Percentiles rank a stretch among this genome's conserved stretches.
Conservation (phyloP, 2,888 invertebrate species). For the Coelinius sp. region DNA sequence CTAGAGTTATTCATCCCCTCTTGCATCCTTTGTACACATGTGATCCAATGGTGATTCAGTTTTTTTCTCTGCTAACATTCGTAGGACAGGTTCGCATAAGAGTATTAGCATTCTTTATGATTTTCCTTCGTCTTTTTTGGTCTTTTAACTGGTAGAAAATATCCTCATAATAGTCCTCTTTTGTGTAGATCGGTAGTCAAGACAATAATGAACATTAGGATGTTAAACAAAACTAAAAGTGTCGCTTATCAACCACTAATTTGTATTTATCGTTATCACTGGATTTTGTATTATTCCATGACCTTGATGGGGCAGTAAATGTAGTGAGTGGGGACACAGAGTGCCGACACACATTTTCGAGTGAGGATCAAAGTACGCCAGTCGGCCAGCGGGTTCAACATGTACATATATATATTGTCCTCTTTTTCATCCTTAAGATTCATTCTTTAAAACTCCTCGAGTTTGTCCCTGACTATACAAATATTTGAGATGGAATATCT, state of each 20-base stretch:
- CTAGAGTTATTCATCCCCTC: not conserved
- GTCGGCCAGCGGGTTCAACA: slow-evolving; percentile 38
- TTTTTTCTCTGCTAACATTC: not conserved
- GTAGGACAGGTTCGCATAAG: not conserved
- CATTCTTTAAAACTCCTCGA: not conserved
- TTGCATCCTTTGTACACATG: not conserved
- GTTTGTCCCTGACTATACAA: slow-evolving; percentile 24
- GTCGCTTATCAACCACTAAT: slow-evolving; percentile 37
- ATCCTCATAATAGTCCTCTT: not conserved
- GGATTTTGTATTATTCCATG: slow-evolving; percentile 16
- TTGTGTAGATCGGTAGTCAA: not conserved
- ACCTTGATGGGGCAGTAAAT: slow-evolving; percentile 34
- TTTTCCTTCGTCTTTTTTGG: not conserved
- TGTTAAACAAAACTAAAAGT: not conserved
- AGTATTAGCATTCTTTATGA: not conserved
- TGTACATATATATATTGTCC: not conserved
- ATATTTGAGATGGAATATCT: slow-evolving; percentile 39
- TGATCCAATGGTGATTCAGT: not conserved
- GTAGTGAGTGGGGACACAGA: not conserved
- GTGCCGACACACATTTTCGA: slow-evolving; percentile 36
- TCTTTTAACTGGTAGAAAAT: not conserved
- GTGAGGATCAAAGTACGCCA: slow-evolving; percentile 34
- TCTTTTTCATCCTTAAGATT: slow-evolving; percentile 22
- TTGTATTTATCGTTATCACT: slow-evolving; percentile 37
- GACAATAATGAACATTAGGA: not conserved